Base-by-base conservation (phyloP, 2,888 invertebrate genomes). In the Lysandra coridon region DNA sequence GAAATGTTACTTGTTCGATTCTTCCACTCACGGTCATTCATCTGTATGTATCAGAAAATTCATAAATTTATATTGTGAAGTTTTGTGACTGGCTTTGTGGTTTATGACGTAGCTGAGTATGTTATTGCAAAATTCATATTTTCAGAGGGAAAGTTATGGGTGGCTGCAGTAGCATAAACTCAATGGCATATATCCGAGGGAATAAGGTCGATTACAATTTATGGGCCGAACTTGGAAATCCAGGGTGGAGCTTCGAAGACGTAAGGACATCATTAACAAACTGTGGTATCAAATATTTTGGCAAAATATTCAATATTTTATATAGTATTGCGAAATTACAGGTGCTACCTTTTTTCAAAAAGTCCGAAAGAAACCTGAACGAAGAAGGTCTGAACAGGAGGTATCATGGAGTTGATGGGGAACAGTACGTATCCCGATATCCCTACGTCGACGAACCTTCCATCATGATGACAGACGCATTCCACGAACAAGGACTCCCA, bases 291-390 rank as follows among this genome's bases (percentile, higher is more conserved):
- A 10, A 44, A 44, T 44, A 44, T 44, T 44, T 44, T 44, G 10
- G 1, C 44, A 7, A 44, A 44, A 44, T 44, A 10, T 44, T 44
- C 1, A 6, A 10, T 44, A 10, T 44, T 10, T 44, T 44, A 44
- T n/a, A n/a, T n/a, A n/a, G n/a, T 44, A 44, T 78, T 69, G 5
- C 60, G n/a, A 60, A 53, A 74, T 73, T 53, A 33, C 86, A 94
- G 93, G 91, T 96, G 1, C 90, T 97, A 53, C 96, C 96, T 0
- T 97, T 96, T 86, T 97, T 96, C 87, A 95, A 93, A 80, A 96
- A 96, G 88, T 95, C 96, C 0, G 96, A 96, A 87, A 92, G 95
- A 80, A 96, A 96, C 83, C 85, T 95, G 74, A 94, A 96, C 84
- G 84, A 89, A 2, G 94, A 94, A 81, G 88, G 88, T 1, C 84